Evolutionary conservation across 2,888 invertebrate species (phyloP).

Genomic region (Lepidocyrtoides sp.): DNA sequence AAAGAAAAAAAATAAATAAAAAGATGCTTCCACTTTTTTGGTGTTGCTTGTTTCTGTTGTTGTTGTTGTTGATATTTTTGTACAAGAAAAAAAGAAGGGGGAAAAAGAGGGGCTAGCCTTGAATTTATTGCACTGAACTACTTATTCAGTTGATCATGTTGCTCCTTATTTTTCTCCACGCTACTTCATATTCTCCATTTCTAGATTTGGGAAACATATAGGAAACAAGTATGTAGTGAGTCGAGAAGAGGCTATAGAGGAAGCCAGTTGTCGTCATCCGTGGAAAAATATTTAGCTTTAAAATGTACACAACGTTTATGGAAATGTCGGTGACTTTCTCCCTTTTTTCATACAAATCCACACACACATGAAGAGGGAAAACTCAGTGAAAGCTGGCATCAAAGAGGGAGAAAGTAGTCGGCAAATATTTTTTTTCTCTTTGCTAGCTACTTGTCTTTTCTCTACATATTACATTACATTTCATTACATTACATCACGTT

Average conservation of each 20-base stretch:
- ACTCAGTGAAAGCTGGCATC: slow-evolving; percentile 56
- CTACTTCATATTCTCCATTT: background rate
- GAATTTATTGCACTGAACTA: slow-evolving; percentile 79
- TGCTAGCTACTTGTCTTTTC: slow-evolving; percentile 69
- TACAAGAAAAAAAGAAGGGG: slow-evolving; percentile 2
- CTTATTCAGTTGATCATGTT: slow-evolving; percentile 75
- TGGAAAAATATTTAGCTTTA: slow-evolving; percentile 79
- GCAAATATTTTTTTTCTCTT: slow-evolving; percentile 66
- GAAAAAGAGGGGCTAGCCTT: slow-evolving; percentile 66
- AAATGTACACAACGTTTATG: slow-evolving; percentile 80
- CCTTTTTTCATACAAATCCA: background rate
- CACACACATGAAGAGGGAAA: background rate
- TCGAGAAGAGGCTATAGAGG: slow-evolving; percentile 41
- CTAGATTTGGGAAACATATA: slow-evolving; percentile 52
- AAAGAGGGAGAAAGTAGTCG: slow-evolving; percentile 61
- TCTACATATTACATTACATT: slow-evolving; percentile 76
- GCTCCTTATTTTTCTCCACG: slow-evolving; percentile 32
- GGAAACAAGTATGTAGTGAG: background rate
- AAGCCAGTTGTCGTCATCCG: slow-evolving; percentile 71
- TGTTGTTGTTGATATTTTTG: slow-evolving; percentile 35
- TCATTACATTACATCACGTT: slow-evolving; percentile 78
- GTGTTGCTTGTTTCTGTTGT: slow-evolving; percentile 29
- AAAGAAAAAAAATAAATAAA: slow-evolving; percentile 45
- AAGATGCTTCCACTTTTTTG: slow-evolving; percentile 41
- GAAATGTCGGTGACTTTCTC: slow-evolving; percentile 78